Evolutionary conservation across 2,797 vertebrate genomes (phyloP), one percentile per base, ranked within the genome.

Genomic region (Macroramphosus scolopax): DNA sequence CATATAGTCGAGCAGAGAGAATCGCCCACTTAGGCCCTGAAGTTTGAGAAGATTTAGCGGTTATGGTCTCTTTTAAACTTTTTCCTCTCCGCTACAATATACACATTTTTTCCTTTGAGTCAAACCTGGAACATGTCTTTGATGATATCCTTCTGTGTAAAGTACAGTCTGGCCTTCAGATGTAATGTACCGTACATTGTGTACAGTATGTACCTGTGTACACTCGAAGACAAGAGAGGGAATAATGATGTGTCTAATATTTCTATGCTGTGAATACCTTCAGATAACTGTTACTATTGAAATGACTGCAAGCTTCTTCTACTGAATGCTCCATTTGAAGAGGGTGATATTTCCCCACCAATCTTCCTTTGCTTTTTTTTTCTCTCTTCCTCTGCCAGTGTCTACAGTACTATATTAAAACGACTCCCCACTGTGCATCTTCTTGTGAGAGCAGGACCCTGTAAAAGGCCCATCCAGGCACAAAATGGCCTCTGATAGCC

Each of bases 401-500:
- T 82, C 48, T 51, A 46, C 39, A 63, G 53, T 56, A 46, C 38
- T 44, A 20, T 31, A 51, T 57, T 56, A 50, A 43, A 73, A 65
- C 2, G 9, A 60, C 31, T 60, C 59, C 77, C 63, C 6, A 17
- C 71, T 55, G 77, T 38, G 65, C 35, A 36, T 56, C 77, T 80
- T 48, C 68, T 72, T 60, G 51, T 75, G 52, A 59, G 54, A 80
- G 26, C 17, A 64, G 49, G 50, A 50, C 47, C 39, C 17, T 58
- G 41, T 51, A 78, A 79, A 82, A 80, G 65, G 40, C 62, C 44
- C 53, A 54, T 54, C 20, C 49, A 51, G 69, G 51, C 61, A 62
- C 76, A 80, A 80, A 81, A 84, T 82, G 72, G 55, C 70, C 59
- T 79, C 57, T 68, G 69, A 68, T 77, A 62, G 55, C 61, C 55